Evolutionary conservation across 2,888 invertebrate species (phyloP).

Genomic region (Deroplatys truncata): DNA sequence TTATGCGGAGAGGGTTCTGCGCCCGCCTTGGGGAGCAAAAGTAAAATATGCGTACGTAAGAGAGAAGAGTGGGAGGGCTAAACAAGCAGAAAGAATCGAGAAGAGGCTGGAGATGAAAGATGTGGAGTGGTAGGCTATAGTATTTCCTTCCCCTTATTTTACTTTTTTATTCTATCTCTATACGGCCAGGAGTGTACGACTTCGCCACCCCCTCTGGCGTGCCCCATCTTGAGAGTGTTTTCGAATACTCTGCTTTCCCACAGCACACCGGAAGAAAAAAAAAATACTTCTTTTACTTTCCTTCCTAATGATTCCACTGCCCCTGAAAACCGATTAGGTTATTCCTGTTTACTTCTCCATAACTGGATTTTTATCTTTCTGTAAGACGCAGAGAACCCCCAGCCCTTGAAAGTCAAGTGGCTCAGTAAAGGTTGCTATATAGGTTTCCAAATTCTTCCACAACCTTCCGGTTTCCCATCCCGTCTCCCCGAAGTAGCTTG

Average conservation of each 20-base stretch:
- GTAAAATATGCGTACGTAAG: background rate
- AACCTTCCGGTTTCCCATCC: background rate
- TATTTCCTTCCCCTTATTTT: background rate
- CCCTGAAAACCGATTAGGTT: background rate
- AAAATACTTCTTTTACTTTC: background rate
- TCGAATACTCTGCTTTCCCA: background rate
- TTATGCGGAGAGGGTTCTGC: background rate
- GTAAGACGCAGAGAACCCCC: background rate
- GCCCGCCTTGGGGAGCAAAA: background rate
- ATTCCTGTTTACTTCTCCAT: background rate
- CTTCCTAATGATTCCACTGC: background rate
- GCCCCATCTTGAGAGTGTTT: background rate
- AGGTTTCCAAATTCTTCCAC: background rate
- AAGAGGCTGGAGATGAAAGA: background rate
- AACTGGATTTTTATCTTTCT: background rate
- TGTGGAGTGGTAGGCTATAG: background rate
- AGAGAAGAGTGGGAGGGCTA: background rate
- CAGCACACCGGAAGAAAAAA: background rate
- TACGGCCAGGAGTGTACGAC: background rate
- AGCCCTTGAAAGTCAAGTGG: background rate
- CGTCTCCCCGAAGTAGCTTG: background rate
- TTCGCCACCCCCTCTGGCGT: background rate
- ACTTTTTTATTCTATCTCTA: background rate
- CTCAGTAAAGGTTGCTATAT: background rate
- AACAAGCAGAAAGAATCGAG: background rate